Evolutionary conservation across 1,140 invertebrate genomes (phyloP).

Genomic region (Patella vulgata): DNA sequence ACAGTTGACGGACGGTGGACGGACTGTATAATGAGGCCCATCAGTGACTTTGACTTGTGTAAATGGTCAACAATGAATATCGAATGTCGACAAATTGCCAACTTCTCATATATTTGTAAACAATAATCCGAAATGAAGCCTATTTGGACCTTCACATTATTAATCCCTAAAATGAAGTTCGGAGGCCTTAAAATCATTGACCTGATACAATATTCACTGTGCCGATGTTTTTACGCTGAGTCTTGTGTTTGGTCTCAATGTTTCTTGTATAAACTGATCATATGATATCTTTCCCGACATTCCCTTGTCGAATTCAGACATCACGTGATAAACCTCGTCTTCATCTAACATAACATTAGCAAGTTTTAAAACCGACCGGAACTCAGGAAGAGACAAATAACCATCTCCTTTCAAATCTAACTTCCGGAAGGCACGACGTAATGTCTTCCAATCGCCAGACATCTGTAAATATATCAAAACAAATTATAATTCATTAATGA

Average conservation of each 20-base stretch:
- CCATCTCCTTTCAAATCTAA: slow-evolving; percentile 57
- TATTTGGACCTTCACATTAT: too few relatives aligned
- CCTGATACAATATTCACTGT: too few relatives aligned
- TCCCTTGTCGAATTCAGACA: slow-evolving; percentile 60
- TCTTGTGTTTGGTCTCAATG: slow-evolving; percentile 54
- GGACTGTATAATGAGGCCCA: too few relatives aligned
- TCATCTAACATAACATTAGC: slow-evolving; percentile 63
- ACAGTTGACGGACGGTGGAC: too few relatives aligned
- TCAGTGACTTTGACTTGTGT: too few relatives aligned
- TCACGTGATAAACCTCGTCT: slow-evolving; percentile 64
- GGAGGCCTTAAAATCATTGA: too few relatives aligned
- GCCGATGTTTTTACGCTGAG: too few relatives aligned
- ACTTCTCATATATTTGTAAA: too few relatives aligned
- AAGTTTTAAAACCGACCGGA: slow-evolving; percentile 62
- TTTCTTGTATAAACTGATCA: slow-evolving; percentile 63
- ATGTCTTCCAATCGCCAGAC: slow-evolving; percentile 64
- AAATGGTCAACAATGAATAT: too few relatives aligned
- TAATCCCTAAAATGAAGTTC: too few relatives aligned
- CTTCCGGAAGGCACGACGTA: slow-evolving; percentile 64
- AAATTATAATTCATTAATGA: slow-evolving; percentile 1
- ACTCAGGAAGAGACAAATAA: slow-evolving; percentile 60
- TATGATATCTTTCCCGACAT: slow-evolving; percentile 62
- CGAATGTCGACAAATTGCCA: too few relatives aligned
- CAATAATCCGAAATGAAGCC: too few relatives aligned
- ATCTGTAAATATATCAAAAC: slow-evolving; percentile 42